These are phyloP conservation scores for Allacma fusca DNA, from an alignment of 2,888 invertebrate species.

Conservation along the genomic window DNA sequence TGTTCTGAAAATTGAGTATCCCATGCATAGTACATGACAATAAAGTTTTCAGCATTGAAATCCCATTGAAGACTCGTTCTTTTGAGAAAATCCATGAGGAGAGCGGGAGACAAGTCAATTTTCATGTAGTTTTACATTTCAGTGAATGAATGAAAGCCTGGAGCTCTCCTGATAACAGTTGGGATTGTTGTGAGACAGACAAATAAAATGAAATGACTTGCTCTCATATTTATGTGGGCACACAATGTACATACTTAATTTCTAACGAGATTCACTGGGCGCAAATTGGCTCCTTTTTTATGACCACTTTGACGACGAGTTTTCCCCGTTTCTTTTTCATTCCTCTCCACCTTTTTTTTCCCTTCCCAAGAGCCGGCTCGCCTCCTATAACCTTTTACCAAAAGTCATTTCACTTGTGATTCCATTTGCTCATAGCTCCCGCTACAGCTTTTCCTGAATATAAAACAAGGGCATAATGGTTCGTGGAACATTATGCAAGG, in stretches of 20 bases:
- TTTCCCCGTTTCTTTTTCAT: conserved; percentile 1
- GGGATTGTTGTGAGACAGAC: background rate
- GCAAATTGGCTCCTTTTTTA: conserved; percentile 36
- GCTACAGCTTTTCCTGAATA: too few relatives aligned
- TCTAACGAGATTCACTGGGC: conserved; percentile 36
- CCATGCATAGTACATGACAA: too few relatives aligned
- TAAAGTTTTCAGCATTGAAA: too few relatives aligned
- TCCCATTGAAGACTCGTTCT: too few relatives aligned
- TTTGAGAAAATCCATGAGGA: too few relatives aligned
- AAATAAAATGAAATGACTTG: conserved; percentile 39
- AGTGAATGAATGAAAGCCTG: background rate
- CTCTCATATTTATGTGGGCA: conserved; percentile 32
- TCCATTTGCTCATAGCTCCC: too few relatives aligned
- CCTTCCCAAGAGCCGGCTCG: background rate
- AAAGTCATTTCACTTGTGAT: conserved; percentile 26
- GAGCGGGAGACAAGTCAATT: too few relatives aligned
- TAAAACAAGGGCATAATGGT: too few relatives aligned
- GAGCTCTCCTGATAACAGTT: background rate
- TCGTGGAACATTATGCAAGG: too few relatives aligned
- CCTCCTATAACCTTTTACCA: too few relatives aligned
- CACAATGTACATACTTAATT: conserved; percentile 38
- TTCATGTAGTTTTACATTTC: background rate
- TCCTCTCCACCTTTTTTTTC: conserved; percentile 16
- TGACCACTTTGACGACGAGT: conserved; percentile 29
- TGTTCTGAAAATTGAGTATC: too few relatives aligned